Evolutionary conservation across 2,888 invertebrate genomes (phyloP).

Genomic region (Dicyrtomina minuta): DNA sequence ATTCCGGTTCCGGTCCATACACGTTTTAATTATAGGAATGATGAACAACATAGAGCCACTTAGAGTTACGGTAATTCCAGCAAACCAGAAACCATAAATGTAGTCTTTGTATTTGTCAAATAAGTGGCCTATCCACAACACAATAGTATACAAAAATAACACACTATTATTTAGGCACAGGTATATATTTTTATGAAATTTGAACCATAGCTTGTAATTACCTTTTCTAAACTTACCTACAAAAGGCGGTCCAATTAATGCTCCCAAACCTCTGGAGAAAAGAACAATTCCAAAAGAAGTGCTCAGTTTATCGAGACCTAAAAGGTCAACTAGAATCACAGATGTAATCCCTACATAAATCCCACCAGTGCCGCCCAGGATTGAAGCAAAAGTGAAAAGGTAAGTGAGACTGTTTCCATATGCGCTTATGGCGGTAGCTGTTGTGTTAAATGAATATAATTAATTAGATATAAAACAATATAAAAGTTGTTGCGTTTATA

Average conservation of each 20-base stretch:
- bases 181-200: no score
- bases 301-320: slow-evolving; percentile 86
- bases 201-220: no score
- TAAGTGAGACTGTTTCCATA: neutral
- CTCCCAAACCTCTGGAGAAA: slow-evolving; percentile 91
- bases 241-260: slow-evolving; percentile 87
- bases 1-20: neutral
- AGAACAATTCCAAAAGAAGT: slow-evolving; percentile 91
- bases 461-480: no score
- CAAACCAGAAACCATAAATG: slow-evolving; percentile 73
- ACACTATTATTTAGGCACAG: no score
- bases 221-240: slow-evolving; percentile 76
- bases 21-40: slow-evolving; percentile 71
- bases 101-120: slow-evolving; percentile 37
- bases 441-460: neutral
- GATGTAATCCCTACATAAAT: slow-evolving; percentile 96
- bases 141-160: no score
- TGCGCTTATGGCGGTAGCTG: neutral
- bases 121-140: slow-evolving; percentile 1
- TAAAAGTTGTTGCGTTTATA: no score
- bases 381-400: slow-evolving; percentile 66
- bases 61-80: slow-evolving; percentile 79
- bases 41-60: slow-evolving; percentile 86
- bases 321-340: slow-evolving; percentile 88
- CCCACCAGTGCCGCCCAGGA: slow-evolving; percentile 88